phyloP scores from a whole-genome alignment of 2,797 vertebrate genomes.

The Ctenochaetus hawaiiensis region DNA sequence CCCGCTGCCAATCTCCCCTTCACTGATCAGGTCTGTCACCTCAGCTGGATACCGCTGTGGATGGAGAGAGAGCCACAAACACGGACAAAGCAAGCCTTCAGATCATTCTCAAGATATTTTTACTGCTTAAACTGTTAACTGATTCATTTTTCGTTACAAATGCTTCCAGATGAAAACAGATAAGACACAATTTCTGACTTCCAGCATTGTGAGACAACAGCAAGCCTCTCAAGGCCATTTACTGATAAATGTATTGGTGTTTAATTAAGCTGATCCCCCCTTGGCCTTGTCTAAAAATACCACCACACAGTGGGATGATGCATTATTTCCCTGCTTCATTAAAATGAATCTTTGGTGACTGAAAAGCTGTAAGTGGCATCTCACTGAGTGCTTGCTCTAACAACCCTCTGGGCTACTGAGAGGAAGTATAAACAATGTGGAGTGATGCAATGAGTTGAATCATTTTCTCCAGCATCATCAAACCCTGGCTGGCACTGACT shows the following conservation, averaged over 20 bases:
- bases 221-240: constrained; percentile 1
- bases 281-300: constrained; percentile 19
- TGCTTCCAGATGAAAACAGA: background rate
- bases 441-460: constrained; percentile 39
- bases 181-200: background rate
- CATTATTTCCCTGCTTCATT: constrained; percentile 9
- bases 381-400: constrained; percentile 13
- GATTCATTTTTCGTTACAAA: background rate
- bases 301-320: constrained; percentile 28
- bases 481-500: background rate
- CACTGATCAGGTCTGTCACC: constrained; percentile 92
- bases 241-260: constrained; percentile 38
- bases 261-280: constrained; percentile 34
- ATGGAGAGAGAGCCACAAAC: background rate
- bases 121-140: background rate
- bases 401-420: constrained; percentile 35
- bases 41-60: constrained; percentile 93
- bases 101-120: background rate
- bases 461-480: constrained; percentile 30
- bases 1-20: constrained; percentile 95
- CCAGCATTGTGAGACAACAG: background rate
- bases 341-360: constrained; percentile 27
- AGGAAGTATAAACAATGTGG: constrained; percentile 32
- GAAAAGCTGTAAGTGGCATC: constrained; percentile 27
- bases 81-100: background rate